Percentiles rank a stretch among this genome's conserved stretches.
Conservation (phyloP, 2,797 vertebrate genomes). For the Australoheros facetus region DNA sequence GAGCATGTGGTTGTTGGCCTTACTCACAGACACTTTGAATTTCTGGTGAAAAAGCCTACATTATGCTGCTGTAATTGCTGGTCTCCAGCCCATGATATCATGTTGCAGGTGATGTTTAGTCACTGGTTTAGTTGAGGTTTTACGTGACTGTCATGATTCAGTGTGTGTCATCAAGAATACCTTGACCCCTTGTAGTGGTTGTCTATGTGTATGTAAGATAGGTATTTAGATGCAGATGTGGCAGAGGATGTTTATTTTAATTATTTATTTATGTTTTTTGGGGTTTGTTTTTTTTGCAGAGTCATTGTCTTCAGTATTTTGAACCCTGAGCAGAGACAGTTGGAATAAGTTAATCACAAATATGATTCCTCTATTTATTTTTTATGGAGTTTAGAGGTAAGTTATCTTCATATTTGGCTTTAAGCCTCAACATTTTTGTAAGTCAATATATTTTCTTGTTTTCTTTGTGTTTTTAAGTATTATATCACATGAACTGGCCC, state of each 20-base stretch:
- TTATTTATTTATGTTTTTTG: neutral
- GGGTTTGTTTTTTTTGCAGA: neutral
- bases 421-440: neutral
- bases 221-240: constrained; percentile 39
- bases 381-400: neutral
- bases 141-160: constrained; percentile 51
- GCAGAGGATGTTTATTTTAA: constrained; percentile 50
- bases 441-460: neutral
- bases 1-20: constrained; percentile 41
- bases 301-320: constrained; percentile 7
- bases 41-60: constrained; percentile 28
- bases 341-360: neutral
- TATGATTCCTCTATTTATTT: neutral
- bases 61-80: constrained; percentile 28
- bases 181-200: neutral
- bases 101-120: constrained; percentile 49
- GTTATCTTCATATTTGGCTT: neutral
- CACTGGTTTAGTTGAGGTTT: constrained; percentile 29
- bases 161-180: constrained; percentile 36
- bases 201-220: constrained; percentile 20
- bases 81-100: constrained; percentile 3
- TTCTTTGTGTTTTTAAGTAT: neutral
- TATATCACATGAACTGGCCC: neutral
- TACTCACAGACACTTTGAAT: constrained; percentile 28
- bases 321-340: neutral